A percentile compares a stretch with the other conserved stretches of the same genome.
Conservation (phyloP, 2,113 vertebrate species). For the Leiothrix lutea region DNA sequence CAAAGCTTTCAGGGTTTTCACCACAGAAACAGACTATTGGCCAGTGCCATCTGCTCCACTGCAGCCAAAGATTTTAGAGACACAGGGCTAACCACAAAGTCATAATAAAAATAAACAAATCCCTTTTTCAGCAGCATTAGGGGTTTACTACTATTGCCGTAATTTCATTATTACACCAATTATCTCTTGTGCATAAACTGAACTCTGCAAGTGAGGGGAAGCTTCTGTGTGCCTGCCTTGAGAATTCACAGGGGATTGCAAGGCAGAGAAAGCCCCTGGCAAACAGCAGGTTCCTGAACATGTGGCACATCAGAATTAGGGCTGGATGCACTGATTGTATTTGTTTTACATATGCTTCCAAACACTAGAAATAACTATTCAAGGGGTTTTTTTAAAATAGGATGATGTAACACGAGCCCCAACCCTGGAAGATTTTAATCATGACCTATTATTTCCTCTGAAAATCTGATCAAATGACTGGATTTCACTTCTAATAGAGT, state of each 20-base stretch:
- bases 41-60: background rate
- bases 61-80: background rate
- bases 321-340: background rate
- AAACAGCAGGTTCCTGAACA: background rate
- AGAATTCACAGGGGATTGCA: background rate
- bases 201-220: background rate
- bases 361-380: background rate
- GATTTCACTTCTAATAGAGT: background rate
- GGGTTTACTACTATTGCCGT: background rate
- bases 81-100: background rate
- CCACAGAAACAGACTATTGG: background rate
- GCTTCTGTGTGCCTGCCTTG: background rate
- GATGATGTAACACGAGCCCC: background rate
- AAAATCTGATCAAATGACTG: background rate
- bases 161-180: background rate
- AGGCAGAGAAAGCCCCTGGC: background rate
- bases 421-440: background rate
- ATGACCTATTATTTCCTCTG: background rate
- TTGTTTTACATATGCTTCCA: background rate
- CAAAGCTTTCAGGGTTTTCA: background rate
- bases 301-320: background rate
- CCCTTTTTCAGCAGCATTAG: background rate
- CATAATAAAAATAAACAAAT: background rate
- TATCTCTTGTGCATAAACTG: background rate
- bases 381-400: background rate